phyloP scores from a whole-genome alignment of 2,113 vertebrate species.

The Bos javanicus region DNA sequence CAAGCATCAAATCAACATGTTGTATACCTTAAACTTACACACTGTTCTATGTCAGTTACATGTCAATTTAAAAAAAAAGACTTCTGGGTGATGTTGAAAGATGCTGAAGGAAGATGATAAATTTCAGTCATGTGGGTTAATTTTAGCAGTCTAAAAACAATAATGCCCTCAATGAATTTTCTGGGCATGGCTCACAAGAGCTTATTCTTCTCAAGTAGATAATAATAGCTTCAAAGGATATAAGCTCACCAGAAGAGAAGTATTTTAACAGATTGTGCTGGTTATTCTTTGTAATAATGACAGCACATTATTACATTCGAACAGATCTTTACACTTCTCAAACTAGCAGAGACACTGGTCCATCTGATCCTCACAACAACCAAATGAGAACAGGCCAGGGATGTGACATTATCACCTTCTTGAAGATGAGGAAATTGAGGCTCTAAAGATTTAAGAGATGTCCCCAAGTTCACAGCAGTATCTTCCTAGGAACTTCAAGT shows the following conservation, averaged over 20 bases:
- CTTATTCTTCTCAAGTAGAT: background rate
- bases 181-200: background rate
- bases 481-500: background rate
- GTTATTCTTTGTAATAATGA: background rate
- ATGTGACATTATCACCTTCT: background rate
- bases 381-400: background rate
- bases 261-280: background rate
- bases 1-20: background rate
- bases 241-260: background rate
- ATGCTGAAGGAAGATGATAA: background rate
- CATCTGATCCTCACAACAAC: background rate
- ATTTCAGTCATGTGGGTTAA: background rate
- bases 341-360: background rate
- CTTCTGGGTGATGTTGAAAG: background rate
- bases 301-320: background rate
- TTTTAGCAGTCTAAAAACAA: background rate
- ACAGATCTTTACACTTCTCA: background rate
- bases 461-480: background rate
- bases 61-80: background rate
- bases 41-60: background rate
- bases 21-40: background rate
- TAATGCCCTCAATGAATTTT: accelerated
- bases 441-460: background rate
- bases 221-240: background rate
- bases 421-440: background rate